Evolutionary conservation across 2,113 vertebrate genomes (phyloP).

Genomic region (Burhinus oedicnemus): DNA sequence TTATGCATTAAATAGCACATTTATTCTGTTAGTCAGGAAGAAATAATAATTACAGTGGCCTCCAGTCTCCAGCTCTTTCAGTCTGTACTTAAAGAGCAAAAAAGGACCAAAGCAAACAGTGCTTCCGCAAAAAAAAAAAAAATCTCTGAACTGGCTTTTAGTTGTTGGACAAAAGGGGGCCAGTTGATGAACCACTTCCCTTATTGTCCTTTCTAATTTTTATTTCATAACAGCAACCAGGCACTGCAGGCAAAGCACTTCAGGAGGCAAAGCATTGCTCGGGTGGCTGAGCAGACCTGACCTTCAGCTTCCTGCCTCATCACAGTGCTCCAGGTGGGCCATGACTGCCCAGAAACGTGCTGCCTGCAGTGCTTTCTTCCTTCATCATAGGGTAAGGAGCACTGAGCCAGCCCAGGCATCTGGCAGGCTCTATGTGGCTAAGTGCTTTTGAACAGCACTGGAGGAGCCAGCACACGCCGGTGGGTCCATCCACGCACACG

Average conservation of each 20-base stretch:
- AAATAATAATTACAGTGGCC: constrained; percentile 38
- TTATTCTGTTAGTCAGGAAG: constrained; percentile 15
- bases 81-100: neutral
- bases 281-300: neutral
- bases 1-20: constrained; percentile 2
- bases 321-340: neutral
- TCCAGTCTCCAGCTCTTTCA: constrained; percentile 4
- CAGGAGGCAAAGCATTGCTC: neutral
- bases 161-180: constrained; percentile 3
- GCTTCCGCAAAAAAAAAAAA: neutral
- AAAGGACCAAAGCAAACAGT: constrained; percentile 14
- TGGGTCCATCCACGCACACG: accelerated
- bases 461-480: accelerated
- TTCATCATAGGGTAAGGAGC: neutral
- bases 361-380: neutral
- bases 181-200: neutral
- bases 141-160: constrained; percentile 8
- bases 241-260: neutral
- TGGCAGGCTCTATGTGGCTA: accelerated
- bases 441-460: accelerated
- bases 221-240: neutral
- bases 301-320: neutral
- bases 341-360: accelerated
- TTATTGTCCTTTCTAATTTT: neutral
- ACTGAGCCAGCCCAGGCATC: accelerated